Base-by-base conservation (phyloP, 2,797 vertebrate species). In the Anguilla megastoma region DNA sequence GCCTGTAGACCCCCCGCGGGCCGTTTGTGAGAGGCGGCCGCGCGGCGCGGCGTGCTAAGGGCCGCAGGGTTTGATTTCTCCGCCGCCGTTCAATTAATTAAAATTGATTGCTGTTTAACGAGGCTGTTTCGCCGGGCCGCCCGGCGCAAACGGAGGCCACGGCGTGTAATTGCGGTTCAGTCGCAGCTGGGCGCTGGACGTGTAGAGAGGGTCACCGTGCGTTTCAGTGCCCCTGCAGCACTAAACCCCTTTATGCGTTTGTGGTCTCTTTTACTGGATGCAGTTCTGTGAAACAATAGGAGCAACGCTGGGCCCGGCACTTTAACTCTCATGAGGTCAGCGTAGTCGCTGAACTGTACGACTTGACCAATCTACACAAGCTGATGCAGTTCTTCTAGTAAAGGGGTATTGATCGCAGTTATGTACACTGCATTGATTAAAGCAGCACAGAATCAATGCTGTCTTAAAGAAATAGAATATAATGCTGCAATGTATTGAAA, bases 91-190 rank as follows among this genome's bases (percentile, higher is more conserved):
- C 54, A 5, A 60, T 85, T 91, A 90, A 90, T 91, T 90, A 88
- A 89, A 90, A 91, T 91, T 89, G 90, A 93, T 91, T 88, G 63
- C 88, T 82, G 86, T 80, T 88, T 89, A 90, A 89, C 63, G 74
- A 89, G 86, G 86, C 63, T 45, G 16, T 89, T 86, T 88, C 85
- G 86, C 76, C 83, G 6, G 84, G 30, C 60, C 9, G 63, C 21
- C 6, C 88, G 82, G 87, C 58, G 36, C 52, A 86, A 86, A 86
- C 87, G 85, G 83, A 74, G 86, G 87, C 85, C 58, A 48, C 69
- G 41, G 36, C 18, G n/a, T 50, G 21, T n/a, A 41, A 14, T 36
- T 60, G 63, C 8, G 21, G 83, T 85, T 86, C 21, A 10, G 83
- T 82, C 33, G 4, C 48, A 18, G 30, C 41, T 2, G 27, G 7